Evolutionary conservation across 1,140 invertebrate genomes (phyloP), one percentile per base, ranked within the genome.

Genomic region (Copidosoma floridanum): DNA sequence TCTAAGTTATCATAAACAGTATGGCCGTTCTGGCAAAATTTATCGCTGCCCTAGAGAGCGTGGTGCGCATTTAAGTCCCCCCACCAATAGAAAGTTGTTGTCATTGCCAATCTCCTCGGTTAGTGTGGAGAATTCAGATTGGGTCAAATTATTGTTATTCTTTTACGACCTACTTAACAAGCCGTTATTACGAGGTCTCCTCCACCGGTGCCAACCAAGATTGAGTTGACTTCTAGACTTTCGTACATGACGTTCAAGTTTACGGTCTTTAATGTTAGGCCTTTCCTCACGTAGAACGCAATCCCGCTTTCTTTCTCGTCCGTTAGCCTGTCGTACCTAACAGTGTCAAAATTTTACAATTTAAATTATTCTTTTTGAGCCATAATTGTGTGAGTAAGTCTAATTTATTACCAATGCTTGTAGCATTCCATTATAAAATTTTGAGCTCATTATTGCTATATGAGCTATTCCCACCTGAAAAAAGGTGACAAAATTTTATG

Each of bases 51-150:
- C 57, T 37, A 58, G 10, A 58, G 23, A 3, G 57, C 46, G 35
- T 58, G 46, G 16, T 53, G 50, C 21, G 43, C 58, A 40, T 65
- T 66, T n/a, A 3, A 66, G 53, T 14, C 63, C 61, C 2, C 65
- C 61, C 1, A 41, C 52, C 5, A 53, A 3, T 23, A 59, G 14
- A 46, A 59, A 46, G 10, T 41, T 27, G n/a, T 59, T 48, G n/a
- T 2, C 11, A 24, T 55, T 55, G 14, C 20, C 35, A 16, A 48
- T 10, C 8, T 48, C 14, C 14, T 55, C 23, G 41, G 26, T 27
- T 35, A 35, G 14, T 35, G 32, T 14, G 6, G 14, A 35, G 7
- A 6, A 35, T 14, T 35, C 32, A 14, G 6, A 8, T 8, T 14
- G 6, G 7, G 6, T 35, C 14, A 35, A 35, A 14, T 35, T 14